Percentiles rank a stretch among this genome's conserved stretches.
Evolutionary conservation across 2,113 vertebrate genomes (phyloP).

Genomic region (Amia ocellicauda): DNA sequence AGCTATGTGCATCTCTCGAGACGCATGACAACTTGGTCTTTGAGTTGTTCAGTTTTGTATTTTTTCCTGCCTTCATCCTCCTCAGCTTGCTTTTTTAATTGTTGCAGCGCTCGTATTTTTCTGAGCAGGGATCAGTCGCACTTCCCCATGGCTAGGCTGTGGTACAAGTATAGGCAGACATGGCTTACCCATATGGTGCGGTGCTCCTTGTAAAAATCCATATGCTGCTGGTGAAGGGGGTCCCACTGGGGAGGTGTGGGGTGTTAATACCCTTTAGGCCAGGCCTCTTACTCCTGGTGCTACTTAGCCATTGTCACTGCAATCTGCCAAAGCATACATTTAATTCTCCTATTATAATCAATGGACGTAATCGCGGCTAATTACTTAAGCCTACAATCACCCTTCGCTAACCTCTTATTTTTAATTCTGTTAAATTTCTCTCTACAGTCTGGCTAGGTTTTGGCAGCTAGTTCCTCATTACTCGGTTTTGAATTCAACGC

Average conservation of each 20-base stretch:
- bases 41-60: constrained; percentile 33
- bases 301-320: constrained; percentile 86
- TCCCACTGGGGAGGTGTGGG: constrained; percentile 85
- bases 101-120: constrained; percentile 77
- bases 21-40: no score
- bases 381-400: constrained; percentile 80
- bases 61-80: constrained; percentile 66
- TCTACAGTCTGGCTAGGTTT: constrained; percentile 39
- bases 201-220: constrained; percentile 89
- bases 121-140: constrained; percentile 69
- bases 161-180: constrained; percentile 81
- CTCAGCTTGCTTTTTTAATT: constrained; percentile 77
- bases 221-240: constrained; percentile 89
- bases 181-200: constrained; percentile 90
- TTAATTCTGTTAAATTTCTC: constrained; percentile 43
- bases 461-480: neutral
- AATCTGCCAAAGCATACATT: constrained; percentile 85
- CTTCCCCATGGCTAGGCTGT: constrained; percentile 77
- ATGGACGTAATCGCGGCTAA: constrained; percentile 75
- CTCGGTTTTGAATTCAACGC: constrained; percentile 13
- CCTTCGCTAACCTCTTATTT: constrained; percentile 28
- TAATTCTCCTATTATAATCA: constrained; percentile 83
- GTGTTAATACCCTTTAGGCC: constrained; percentile 88
- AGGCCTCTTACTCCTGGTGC: constrained; percentile 82
- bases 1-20: neutral